Conservation (phyloP, 2,888 invertebrate genomes). For the Sesia bembeciformis region DNA sequence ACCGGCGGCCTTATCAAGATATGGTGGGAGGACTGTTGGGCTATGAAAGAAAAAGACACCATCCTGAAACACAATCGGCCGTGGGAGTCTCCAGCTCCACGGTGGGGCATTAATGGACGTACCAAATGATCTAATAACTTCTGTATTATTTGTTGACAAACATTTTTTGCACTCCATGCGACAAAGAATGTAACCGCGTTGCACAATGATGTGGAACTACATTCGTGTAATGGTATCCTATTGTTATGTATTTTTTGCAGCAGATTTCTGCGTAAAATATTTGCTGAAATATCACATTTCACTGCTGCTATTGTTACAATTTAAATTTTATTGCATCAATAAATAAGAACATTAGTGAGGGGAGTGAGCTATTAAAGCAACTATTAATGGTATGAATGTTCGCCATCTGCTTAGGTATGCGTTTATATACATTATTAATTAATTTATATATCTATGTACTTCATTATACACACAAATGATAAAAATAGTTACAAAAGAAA, state of each 20-base stretch:
- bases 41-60: slow-evolving; percentile 9
- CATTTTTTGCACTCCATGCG: slow-evolving; percentile 34
- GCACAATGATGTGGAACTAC: slow-evolving; percentile 14
- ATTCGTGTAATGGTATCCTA: slow-evolving; percentile 22
- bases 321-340: too few species aligned
- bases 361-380: too few species aligned
- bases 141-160: slow-evolving; percentile 48
- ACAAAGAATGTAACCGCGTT: slow-evolving; percentile 35
- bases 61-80: slow-evolving; percentile 43
- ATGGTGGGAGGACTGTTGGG: neutral
- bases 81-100: slow-evolving; percentile 53
- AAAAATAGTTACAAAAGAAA: too few species aligned
- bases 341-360: too few species aligned
- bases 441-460: too few species aligned
- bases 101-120: slow-evolving; percentile 59
- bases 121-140: slow-evolving; percentile 58
- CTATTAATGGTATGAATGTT: too few species aligned
- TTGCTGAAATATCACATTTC: neutral
- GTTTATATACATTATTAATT: too few species aligned
- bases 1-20: too few species aligned
- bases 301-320: too few species aligned
- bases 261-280: slow-evolving; percentile 3
- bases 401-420: too few species aligned
- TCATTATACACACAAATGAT: too few species aligned
- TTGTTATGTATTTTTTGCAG: slow-evolving; percentile 35